Evolutionary conservation across 2,113 vertebrate species (phyloP), one percentile per base, ranked within the genome.

Genomic region (Podarcis cretensis): DNA sequence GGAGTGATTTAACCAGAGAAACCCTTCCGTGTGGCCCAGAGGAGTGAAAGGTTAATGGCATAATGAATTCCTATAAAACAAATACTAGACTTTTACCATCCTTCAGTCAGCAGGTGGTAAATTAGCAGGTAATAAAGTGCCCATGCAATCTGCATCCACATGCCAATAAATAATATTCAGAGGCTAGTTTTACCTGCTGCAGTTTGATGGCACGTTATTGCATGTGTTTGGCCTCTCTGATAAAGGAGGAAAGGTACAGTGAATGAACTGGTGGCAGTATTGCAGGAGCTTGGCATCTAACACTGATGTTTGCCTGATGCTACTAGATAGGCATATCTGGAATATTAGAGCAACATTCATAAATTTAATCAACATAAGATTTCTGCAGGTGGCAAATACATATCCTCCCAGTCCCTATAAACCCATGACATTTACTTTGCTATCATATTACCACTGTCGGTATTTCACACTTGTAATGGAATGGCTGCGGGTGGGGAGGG

Each of bases 41-140:
- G 74, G 84, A 95, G 81, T 74, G 86, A 95, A 96, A 97, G 92
- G 94, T 95, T 96, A 97, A 97, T 96, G 92, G 90, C 88, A 93
- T 95, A 96, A 97, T 95, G 90, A 95, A 96, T 95, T 97, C 94
- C 92, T 95, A 90, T 90, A 94, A 96, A 97, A 96, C 93, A 96
- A 96, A 95, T 88, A 93, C 90, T 90, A 93, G 91, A 91, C 76
- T 93, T 93, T 83, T 66, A 32, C 87, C 84, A 94, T 95, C 89
- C 94, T 95, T 96, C 94, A 95, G 85, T 65, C 92, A 93, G 89
- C 77, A 25, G 94, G 95, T 93, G 92, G 94, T 94, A 96, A 96
- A 96, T 96, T 95, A 96, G 89, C 81, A 95, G 91, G 94, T 94
- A 94, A 96, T 95, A 95, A 95, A 91, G 75, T 92, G 91, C 92